Conservation (phyloP, 2,888 invertebrate species). For the Periphyllus acericola region DNA sequence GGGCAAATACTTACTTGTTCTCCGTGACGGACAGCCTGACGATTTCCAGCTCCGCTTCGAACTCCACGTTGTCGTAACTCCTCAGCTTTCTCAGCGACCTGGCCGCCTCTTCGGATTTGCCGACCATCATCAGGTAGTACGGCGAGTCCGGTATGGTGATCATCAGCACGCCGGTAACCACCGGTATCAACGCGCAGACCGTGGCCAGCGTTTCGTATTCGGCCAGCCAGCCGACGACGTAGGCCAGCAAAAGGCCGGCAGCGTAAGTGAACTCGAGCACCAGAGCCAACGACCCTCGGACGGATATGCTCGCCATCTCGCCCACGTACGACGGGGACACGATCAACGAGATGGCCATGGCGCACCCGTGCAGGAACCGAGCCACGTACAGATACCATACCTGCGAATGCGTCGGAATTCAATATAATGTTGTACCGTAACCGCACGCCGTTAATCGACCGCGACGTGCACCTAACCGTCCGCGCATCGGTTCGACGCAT, state of each 20-base stretch:
- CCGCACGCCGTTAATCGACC: neutral
- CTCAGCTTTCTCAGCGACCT: slow-evolving; percentile 61
- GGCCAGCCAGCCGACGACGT: slow-evolving; percentile 63
- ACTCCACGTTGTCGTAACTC: slow-evolving; percentile 46
- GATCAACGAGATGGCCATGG: slow-evolving; percentile 64
- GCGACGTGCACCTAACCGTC: too few species aligned
- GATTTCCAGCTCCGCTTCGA: slow-evolving; percentile 34
- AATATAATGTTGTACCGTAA: neutral
- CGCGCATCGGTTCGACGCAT: too few species aligned
- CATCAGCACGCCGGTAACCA: slow-evolving; percentile 69
- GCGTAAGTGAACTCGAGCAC: slow-evolving; percentile 57
- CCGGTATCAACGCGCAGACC: slow-evolving; percentile 69
- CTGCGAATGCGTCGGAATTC: neutral
- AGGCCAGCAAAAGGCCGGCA: slow-evolving; percentile 64
- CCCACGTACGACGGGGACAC: slow-evolving; percentile 64
- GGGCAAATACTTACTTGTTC: slow-evolving; percentile 50
- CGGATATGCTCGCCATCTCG: slow-evolving; percentile 50
- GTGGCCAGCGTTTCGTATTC: slow-evolving; percentile 63
- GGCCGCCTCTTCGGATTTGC: slow-evolving; percentile 67
- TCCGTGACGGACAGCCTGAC: slow-evolving; percentile 59
- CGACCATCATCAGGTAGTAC: slow-evolving; percentile 72
- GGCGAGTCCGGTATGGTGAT: slow-evolving; percentile 74
- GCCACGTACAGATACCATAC: slow-evolving; percentile 45
- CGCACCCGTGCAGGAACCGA: slow-evolving; percentile 63
- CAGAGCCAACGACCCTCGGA: slow-evolving; percentile 35